Evolutionary conservation across 2,797 vertebrate genomes (phyloP).

Genomic region (Anas capensis): DNA sequence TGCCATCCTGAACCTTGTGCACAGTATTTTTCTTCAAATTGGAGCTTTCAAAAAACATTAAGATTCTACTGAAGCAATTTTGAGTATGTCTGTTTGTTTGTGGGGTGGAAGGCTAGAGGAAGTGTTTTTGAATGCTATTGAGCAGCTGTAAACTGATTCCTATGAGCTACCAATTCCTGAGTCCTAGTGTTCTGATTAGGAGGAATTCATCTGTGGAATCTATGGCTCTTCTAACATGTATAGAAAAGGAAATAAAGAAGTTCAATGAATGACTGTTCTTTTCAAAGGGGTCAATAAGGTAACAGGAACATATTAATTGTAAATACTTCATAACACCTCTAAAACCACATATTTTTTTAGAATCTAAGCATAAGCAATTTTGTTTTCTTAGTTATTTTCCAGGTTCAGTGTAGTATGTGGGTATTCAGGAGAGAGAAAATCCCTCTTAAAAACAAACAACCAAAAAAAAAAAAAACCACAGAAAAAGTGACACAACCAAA

Average conservation of each 20-base stretch:
- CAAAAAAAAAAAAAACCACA: too few species aligned
- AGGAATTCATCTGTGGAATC: not conserved
- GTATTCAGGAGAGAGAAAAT: not conserved
- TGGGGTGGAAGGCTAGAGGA: not conserved
- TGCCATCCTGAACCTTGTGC: not conserved
- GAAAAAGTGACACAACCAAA: not conserved
- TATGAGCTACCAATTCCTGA: not conserved
- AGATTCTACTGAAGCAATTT: not conserved
- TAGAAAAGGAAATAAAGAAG: not conserved
- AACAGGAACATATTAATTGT: not conserved
- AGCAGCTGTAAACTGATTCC: not conserved
- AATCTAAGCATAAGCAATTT: not conserved
- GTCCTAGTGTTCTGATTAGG: not conserved
- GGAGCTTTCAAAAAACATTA: not conserved
- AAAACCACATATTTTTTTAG: not conserved
- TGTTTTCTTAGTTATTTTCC: not conserved
- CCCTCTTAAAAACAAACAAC: not conserved
- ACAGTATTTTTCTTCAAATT: not conserved
- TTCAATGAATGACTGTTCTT: not conserved
- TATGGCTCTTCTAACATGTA: not conserved
- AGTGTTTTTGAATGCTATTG: not conserved
- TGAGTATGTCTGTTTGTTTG: not conserved
- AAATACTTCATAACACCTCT: not conserved
- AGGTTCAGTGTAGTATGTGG: not conserved
- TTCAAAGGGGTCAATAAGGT: not conserved